Conservation (phyloP, 2,888 invertebrate genomes). For the Drosophila meridionalis region DNA sequence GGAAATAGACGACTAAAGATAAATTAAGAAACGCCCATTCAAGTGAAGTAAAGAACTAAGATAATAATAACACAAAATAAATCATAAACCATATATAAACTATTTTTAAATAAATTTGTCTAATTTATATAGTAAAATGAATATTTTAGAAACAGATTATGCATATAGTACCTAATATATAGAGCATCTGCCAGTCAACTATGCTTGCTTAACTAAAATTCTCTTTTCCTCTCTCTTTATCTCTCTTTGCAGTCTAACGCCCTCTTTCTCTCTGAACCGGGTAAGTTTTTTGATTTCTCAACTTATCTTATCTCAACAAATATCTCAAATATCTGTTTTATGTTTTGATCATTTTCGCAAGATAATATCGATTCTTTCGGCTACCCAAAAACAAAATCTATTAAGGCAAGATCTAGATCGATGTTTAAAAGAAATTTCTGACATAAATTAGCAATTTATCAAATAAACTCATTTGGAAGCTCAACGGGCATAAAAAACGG, state of each 20-base stretch:
- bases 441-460: constrained; percentile 52
- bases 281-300: background rate
- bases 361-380: constrained; percentile 4
- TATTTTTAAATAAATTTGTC: too few relatives aligned
- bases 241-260: background rate
- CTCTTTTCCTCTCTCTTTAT: background rate
- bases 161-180: background rate
- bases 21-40: too few relatives aligned
- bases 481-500: background rate
- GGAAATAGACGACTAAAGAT: too few relatives aligned
- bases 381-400: background rate
- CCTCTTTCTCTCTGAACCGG: background rate
- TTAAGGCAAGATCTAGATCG: constrained; percentile 11
- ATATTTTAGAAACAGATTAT: too few relatives aligned
- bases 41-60: too few relatives aligned
- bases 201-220: background rate
- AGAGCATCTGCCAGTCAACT: background rate
- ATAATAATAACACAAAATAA: too few relatives aligned
- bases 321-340: background rate
- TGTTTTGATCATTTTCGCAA: background rate
- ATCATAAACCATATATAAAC: too few relatives aligned
- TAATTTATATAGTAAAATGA: too few relatives aligned
- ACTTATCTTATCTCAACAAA: constrained; percentile 5
- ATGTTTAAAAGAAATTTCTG: background rate
- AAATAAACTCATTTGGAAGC: constrained; percentile 22